Conservation (phyloP, 2,113 vertebrate genomes). For the Heteronetta atricapilla region DNA sequence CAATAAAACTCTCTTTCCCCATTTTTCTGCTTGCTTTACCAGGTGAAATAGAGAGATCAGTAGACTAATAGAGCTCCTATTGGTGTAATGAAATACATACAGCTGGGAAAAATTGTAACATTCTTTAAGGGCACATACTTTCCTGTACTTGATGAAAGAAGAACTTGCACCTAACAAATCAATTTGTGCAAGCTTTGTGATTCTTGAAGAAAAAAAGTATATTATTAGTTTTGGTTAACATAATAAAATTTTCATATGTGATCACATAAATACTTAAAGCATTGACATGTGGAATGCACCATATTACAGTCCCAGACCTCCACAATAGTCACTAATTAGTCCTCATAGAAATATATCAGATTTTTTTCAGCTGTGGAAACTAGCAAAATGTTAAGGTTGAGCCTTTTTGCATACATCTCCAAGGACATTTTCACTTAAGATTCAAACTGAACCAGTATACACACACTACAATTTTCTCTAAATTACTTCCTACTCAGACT, state of each 20-base stretch:
- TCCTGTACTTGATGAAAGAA: not conserved
- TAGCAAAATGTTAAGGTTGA: not conserved
- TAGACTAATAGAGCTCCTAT: not conserved
- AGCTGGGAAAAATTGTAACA: not conserved
- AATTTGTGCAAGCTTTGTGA: not conserved
- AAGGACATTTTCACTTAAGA: not conserved
- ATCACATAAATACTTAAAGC: not conserved
- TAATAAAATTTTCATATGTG: not conserved
- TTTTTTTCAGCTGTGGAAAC: not conserved
- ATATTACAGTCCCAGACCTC: not conserved
- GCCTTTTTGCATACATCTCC: not conserved
- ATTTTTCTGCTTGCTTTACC: slow-evolving; percentile 35
- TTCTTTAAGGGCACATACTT: not conserved
- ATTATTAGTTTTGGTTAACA: not conserved
- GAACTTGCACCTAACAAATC: not conserved
- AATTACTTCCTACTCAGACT: not conserved
- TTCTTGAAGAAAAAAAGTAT: not conserved
- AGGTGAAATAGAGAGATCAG: slow-evolving; percentile 41
- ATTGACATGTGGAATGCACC: not conserved
- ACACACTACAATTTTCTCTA: not conserved
- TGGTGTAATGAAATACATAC: not conserved
- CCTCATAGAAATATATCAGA: not conserved
- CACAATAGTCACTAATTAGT: not conserved
- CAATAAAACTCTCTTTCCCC: slow-evolving; percentile 61
- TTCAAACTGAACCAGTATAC: not conserved